Evolutionary conservation across 2,797 vertebrate species (phyloP).

Genomic region (Macropodus opercularis): DNA sequence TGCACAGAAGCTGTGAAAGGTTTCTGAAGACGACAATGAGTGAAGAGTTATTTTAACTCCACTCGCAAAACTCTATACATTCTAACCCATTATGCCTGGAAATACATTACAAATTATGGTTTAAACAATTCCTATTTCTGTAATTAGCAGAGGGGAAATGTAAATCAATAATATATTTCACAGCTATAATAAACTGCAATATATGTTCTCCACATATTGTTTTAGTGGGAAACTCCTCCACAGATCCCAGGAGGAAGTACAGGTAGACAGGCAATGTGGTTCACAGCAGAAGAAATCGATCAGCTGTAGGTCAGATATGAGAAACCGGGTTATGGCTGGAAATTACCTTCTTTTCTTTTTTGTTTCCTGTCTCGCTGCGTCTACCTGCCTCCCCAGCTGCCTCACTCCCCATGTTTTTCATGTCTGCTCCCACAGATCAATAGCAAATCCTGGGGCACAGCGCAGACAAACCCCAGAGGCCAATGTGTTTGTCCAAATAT

Average conservation of each 20-base stretch:
- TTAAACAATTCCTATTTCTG: no score
- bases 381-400: slow-evolving; percentile 14
- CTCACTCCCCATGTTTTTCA: slow-evolving; percentile 30
- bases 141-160: no score
- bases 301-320: slow-evolving; percentile 56
- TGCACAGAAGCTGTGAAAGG: neutral
- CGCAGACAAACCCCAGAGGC: slow-evolving; percentile 28
- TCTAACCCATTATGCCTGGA: no score
- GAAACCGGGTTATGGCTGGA: slow-evolving; percentile 45
- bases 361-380: slow-evolving; percentile 40
- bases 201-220: slow-evolving; percentile 12
- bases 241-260: slow-evolving; percentile 12
- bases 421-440: slow-evolving; percentile 50
- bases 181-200: no score
- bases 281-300: slow-evolving; percentile 50
- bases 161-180: no score
- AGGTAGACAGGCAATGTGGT: slow-evolving; percentile 23
- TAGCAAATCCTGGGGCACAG: slow-evolving; percentile 33
- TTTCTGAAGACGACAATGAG: no score
- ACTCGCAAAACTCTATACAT: no score
- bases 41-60: no score
- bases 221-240: slow-evolving; percentile 13
- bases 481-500: slow-evolving; percentile 6
- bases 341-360: slow-evolving; percentile 51
- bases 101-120: no score